phyloP scores from a whole-genome alignment of 1,140 invertebrate genomes.

The Cyphomyrmex costatus region DNA sequence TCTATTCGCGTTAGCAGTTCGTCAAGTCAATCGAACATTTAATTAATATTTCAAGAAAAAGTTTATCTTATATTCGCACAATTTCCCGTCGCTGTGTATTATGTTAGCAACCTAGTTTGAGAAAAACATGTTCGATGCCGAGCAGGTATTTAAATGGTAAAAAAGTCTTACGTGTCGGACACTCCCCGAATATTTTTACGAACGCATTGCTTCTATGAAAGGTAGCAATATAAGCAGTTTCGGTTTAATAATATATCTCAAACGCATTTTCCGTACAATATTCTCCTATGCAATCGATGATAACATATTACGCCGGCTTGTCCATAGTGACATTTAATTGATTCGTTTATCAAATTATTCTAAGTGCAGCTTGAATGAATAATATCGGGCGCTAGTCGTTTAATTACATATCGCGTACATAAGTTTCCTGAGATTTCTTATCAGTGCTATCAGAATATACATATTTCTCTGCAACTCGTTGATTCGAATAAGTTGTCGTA shows the following conservation, averaged over 20 bases:
- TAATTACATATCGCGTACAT: slow-evolving; percentile 33
- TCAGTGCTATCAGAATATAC: background rate
- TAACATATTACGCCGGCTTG: slow-evolving; percentile 40
- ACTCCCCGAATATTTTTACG: slow-evolving; percentile 46
- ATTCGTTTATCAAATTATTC: slow-evolving; percentile 62
- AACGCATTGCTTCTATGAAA: slow-evolving; percentile 37
- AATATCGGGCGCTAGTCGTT: slow-evolving; percentile 40
- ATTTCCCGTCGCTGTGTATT: slow-evolving; percentile 19
- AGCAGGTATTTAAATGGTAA: slow-evolving; percentile 33
- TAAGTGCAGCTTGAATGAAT: slow-evolving; percentile 35
- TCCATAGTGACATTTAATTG: slow-evolving; percentile 48
- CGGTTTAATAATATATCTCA: slow-evolving; percentile 58
- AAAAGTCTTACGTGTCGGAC: slow-evolving; percentile 27
- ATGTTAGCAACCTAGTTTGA: slow-evolving; percentile 2
- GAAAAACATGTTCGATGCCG: background rate
- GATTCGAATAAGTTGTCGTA: slow-evolving; percentile 21
- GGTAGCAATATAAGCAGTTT: slow-evolving; percentile 44
- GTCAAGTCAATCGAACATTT: slow-evolving; percentile 30
- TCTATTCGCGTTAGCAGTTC: slow-evolving; percentile 1
- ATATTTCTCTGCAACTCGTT: background rate
- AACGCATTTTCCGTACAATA: slow-evolving; percentile 8
- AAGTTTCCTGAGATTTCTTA: slow-evolving; percentile 9
- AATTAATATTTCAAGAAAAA: slow-evolving; percentile 35
- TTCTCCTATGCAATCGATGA: slow-evolving; percentile 41
- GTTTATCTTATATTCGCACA: slow-evolving; percentile 16